Conservation (phyloP, 2,888 invertebrate species). For the Tolmerus cingulatus region DNA sequence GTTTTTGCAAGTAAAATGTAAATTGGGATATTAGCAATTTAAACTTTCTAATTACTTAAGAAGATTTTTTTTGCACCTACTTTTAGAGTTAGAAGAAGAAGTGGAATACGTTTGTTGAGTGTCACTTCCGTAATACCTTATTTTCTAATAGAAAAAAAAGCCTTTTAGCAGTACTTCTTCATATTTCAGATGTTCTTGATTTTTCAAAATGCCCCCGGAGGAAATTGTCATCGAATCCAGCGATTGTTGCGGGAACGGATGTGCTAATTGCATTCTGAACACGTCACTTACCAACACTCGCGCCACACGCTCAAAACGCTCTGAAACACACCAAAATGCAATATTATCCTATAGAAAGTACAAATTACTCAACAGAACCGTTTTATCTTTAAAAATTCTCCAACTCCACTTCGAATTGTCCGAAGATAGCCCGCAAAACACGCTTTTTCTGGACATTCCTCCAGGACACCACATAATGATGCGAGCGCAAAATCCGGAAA, state of each 20-base stretch:
- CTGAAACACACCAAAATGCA: conserved; percentile 49
- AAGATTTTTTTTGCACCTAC: background rate
- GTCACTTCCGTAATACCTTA: background rate
- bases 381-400: conserved; percentile 49
- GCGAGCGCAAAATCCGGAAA: conserved; percentile 46
- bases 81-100: background rate
- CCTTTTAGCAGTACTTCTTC: background rate
- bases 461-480: conserved; percentile 53
- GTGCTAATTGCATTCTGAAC: conserved; percentile 60
- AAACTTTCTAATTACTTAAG: background rate
- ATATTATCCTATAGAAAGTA: conserved; percentile 48
- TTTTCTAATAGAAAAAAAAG: background rate
- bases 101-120: background rate
- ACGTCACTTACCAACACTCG: conserved; percentile 51
- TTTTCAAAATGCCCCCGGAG: background rate
- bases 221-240: conserved; percentile 46
- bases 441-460: conserved; percentile 54
- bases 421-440: conserved; percentile 49
- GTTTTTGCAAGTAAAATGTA: no score
- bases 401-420: conserved; percentile 55
- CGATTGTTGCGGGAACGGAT: conserved; percentile 62
- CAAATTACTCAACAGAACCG: conserved; percentile 39
- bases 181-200: background rate
- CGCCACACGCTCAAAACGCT: background rate
- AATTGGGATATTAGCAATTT: background rate